These are phyloP conservation scores for Tringa solitaria DNA, from an alignment of 2,113 vertebrate species.

Conservation along the genomic window DNA sequence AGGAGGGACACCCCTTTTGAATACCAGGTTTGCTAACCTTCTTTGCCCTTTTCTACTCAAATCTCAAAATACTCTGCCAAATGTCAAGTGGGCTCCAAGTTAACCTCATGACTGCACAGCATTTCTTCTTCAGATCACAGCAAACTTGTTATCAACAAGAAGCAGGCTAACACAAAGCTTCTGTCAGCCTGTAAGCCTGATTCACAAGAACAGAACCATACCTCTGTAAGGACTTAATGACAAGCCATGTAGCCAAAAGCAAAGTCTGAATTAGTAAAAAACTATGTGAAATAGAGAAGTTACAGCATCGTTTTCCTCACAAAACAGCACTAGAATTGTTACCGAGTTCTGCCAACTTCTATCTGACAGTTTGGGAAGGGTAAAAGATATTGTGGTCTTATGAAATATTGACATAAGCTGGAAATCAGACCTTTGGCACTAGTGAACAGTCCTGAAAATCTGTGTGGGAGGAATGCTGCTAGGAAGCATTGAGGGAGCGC, in stretches of 20 bases:
- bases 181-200: not conserved
- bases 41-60: not conserved
- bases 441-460: not conserved
- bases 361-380: not conserved
- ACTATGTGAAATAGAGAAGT: not conserved
- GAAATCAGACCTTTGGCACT: not conserved
- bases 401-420: not conserved
- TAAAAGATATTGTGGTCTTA: not conserved
- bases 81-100: not conserved
- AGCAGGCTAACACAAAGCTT: not conserved
- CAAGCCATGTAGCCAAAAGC: not conserved
- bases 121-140: not conserved
- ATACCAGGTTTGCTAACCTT: not conserved
- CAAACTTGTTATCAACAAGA: not conserved
- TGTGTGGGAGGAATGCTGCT: not conserved
- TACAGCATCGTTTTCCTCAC: not conserved
- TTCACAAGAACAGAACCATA: not conserved
- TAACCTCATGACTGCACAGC: not conserved
- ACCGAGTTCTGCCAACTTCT: not conserved
- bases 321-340: not conserved
- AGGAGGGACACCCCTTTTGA: not conserved
- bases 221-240: not conserved
- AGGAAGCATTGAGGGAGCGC: not conserved
- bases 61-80: not conserved
- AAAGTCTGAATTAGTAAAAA: not conserved